Evolutionary conservation across 2,797 vertebrate species (phyloP), one percentile per base, ranked within the genome.

Genomic region (Sphenodon punctatus): DNA sequence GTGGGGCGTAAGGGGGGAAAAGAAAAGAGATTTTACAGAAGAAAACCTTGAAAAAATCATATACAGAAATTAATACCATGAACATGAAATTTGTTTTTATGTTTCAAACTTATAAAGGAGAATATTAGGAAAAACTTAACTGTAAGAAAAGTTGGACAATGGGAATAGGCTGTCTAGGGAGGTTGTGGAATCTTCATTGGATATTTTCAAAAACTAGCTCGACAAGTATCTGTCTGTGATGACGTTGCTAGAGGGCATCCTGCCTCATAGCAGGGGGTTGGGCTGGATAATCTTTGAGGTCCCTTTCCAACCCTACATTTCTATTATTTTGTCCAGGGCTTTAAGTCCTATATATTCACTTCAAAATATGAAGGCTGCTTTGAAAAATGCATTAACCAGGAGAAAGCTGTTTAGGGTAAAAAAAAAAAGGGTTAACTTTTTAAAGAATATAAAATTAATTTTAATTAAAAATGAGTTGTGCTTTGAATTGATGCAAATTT

Each of bases 1-100:
- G 90, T 32, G 91, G 94, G 84, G 72, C 85, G 88, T 89, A 76
- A 80, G 4, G 89, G 25, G 67, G 67, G 83, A 88, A 86, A 27
- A 59, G 23, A 43, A 72, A 46, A 25, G 8, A 41, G 65, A 8
- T 13, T 36, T 67, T 80, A 75, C 41, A 70, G 72, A 81, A 1
- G 1, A 16, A 75, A 61, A 51, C 48, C 77, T 67, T 60, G 8
- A 88, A 60, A 64, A 16, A 79, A n/a, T n/a, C 6, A 65, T 69
- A 80, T 43, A 30, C 0, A 78, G 27, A 82, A 82, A 22, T n/a
- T 82, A 56, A 42, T 22, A 3, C 19, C 16, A 46, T 63, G 20
- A 20, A 14, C 46, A 25, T 60, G 32, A 14, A 12, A 38, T 38
- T 20, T 53, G 10, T 23, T 14, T 42, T 11, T 58, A 39, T 15